phyloP scores from a whole-genome alignment of 2,113 vertebrate genomes.

The Scalopus aquaticus region DNA sequence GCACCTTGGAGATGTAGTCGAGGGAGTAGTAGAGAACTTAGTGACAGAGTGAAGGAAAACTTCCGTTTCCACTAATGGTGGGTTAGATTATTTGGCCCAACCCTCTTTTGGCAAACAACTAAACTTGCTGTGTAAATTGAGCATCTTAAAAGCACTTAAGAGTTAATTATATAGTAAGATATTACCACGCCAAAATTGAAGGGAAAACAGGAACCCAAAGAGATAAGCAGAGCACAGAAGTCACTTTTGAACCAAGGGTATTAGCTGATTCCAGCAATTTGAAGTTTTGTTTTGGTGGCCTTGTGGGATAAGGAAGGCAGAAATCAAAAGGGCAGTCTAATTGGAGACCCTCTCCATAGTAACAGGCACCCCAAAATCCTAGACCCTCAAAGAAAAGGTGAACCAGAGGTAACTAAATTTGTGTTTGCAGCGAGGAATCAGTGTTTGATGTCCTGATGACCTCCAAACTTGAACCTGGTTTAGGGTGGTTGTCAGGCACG shows the following conservation, averaged over 20 bases:
- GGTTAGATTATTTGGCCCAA: not conserved
- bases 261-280: not conserved
- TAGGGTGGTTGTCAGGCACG: not conserved
- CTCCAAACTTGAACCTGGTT: not conserved
- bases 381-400: not conserved
- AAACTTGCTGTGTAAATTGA: not conserved
- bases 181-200: not conserved
- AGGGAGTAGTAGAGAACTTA: not conserved
- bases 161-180: not conserved
- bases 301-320: not conserved
- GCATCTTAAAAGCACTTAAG: not conserved
- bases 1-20: not conserved
- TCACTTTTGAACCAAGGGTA: not conserved
- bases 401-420: not conserved
- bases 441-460: not conserved
- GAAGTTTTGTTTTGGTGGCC: constrained; percentile 4
- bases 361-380: not conserved
- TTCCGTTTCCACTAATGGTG: not conserved
- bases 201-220: not conserved
- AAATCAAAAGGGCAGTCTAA: not conserved
- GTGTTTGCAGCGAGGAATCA: not conserved
- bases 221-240: constrained; percentile 15
- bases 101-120: not conserved
- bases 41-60: not conserved
- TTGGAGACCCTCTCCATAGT: not conserved